Conservation (phyloP, 2,797 vertebrate genomes). For the Semotilus atromaculatus region DNA sequence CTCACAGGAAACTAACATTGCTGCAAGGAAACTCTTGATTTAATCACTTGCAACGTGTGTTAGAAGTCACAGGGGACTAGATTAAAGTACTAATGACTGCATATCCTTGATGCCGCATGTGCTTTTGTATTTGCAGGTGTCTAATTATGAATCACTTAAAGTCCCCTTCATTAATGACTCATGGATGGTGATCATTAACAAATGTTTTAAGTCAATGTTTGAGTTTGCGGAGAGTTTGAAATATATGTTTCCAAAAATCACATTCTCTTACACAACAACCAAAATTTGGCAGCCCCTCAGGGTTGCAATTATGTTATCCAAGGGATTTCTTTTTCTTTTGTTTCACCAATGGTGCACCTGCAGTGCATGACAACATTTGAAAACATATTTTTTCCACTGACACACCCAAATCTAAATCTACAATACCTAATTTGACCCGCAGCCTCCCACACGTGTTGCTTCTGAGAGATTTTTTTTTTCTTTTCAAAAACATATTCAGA, state of each 20-base stretch:
- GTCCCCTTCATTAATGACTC: conserved; percentile 50
- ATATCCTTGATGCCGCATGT: conserved; percentile 44
- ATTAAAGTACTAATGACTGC: conserved; percentile 51
- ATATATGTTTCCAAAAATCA: conserved; percentile 18
- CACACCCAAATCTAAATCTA: background rate
- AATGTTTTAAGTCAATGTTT: conserved; percentile 56
- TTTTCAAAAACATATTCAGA: conserved; percentile 27
- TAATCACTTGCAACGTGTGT: conserved; percentile 51
- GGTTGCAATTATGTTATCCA: background rate
- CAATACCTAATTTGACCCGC: conserved; percentile 5
- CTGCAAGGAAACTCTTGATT: conserved; percentile 50
- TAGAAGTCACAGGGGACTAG: conserved; percentile 41
- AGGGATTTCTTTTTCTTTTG: background rate
- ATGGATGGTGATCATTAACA: conserved; percentile 50
- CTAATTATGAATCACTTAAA: conserved; percentile 58
- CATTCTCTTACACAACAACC: background rate
- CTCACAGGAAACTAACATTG: conserved; percentile 12
- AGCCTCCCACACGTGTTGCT: background rate
- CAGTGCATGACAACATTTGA: conserved; percentile 8
- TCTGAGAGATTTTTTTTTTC: background rate
- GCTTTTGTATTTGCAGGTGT: conserved; percentile 61
- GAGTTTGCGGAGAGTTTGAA: conserved; percentile 44
- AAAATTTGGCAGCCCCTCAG: background rate
- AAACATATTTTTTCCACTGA: background rate
- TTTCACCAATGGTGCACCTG: background rate